phyloP scores from a whole-genome alignment of 2,888 invertebrate species.

The Nycteola revayana region DNA sequence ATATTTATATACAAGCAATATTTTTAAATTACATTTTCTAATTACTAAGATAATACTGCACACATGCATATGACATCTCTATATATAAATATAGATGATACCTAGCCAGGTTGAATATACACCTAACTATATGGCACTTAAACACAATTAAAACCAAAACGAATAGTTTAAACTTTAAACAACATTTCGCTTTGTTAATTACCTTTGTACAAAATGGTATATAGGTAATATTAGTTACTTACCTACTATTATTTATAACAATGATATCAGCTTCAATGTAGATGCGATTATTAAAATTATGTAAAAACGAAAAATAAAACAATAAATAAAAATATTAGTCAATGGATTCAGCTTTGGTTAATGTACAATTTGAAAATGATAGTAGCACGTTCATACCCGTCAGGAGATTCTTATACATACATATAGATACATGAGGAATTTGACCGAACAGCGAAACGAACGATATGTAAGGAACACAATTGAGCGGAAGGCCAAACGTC shows the following conservation, averaged over 20 bases:
- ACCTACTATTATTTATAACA: not conserved
- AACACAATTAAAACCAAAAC: constrained; percentile 32
- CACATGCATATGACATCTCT: constrained; percentile 61
- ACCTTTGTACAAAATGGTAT: constrained; percentile 1
- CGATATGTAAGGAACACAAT: constrained; percentile 41
- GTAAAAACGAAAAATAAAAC: constrained; percentile 23
- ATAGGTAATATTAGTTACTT: no score
- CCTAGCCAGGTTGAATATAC: constrained; percentile 33
- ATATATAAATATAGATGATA: constrained; percentile 69
- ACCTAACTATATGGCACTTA: constrained; percentile 44
- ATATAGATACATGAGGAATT: constrained; percentile 14
- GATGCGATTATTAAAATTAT: constrained; percentile 34
- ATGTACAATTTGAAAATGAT: constrained; percentile 38
- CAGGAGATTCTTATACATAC: constrained; percentile 16
- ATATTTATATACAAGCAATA: constrained; percentile 46
- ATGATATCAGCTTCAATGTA: constrained; percentile 26
- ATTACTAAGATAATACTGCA: constrained; percentile 67
- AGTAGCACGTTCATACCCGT: constrained; percentile 33
- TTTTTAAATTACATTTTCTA: constrained; percentile 40
- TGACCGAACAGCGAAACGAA: constrained; percentile 33
- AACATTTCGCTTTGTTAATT: constrained; percentile 21
- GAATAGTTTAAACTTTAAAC: constrained; percentile 9
- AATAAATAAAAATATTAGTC: constrained; percentile 44
- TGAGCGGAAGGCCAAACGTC: constrained; percentile 36
- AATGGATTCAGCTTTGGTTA: constrained; percentile 57